Evolutionary conservation across 2,797 vertebrate genomes (phyloP), one percentile per base, ranked within the genome.

Genomic region (Masticophis lateralis): DNA sequence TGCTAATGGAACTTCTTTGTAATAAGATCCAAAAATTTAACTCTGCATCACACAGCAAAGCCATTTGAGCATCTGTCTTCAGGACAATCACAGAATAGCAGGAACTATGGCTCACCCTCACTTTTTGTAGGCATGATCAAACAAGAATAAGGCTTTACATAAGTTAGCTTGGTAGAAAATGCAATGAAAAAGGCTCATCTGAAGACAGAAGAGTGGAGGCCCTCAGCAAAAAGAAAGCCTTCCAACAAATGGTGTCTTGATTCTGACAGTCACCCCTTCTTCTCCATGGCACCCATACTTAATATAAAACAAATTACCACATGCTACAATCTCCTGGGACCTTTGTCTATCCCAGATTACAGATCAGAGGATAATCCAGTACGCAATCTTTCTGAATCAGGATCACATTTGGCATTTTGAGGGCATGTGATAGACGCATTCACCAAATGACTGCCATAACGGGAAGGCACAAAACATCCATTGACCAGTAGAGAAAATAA

Each of bases 1-100:
- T 96, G 97, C 95, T 97, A 97, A 97, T 97, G 97, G 96, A 97
- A 95, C 97, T 97, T 97, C 96, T 97, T 96, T 97, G 97, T 97
- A 97, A 97, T 97, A 96, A 95, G 95, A 97, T 96, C 95, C 95
- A 93, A 92, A 95, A 96, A 96, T 97, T 97, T 97, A 97, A 94
- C 94, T 96, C 93, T 94, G 89, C 79, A 91, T 87, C 95, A 92
- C 95, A 95, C 86, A 96, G 94, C 90, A 95, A 96, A 97, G 92
- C 90, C 94, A 95, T 94, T 93, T 92, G 43, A 95, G 95, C 95
- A 95, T 96, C 94, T 96, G 90, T 96, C 94, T 95, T 96, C 87
- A 0, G 93, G n/a, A 69, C 28, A 37, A 74, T 74, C 7, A 7
- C 90, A 95, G 86, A 92, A 95, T 94, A 96, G 93, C 96, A 93